Percentiles rank a stretch among this genome's conserved stretches.
phyloP scores from a whole-genome alignment of 2,888 invertebrate species.

The Polydrusus cervinus region DNA sequence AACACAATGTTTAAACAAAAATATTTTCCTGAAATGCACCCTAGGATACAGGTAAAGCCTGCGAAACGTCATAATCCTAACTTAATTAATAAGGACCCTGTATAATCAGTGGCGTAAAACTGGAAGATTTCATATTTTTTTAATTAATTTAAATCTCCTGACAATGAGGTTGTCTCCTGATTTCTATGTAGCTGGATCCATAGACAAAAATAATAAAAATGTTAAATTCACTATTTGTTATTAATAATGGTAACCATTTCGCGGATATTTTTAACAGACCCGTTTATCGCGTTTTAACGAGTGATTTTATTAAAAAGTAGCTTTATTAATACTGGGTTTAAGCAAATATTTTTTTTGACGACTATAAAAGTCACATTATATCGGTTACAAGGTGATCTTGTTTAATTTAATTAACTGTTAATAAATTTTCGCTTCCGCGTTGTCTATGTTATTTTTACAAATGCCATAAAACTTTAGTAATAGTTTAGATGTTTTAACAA shows the following conservation, averaged over 20 bases:
- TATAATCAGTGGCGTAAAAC: too few species aligned
- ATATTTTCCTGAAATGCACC: too few species aligned
- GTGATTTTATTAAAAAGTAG: background rate
- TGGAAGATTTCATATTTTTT: too few species aligned
- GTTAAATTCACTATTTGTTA: background rate
- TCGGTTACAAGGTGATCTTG: slow-evolving; percentile 16
- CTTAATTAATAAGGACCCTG: too few species aligned
- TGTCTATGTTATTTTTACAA: background rate
- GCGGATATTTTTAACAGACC: slow-evolving; percentile 1
- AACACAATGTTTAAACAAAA: too few species aligned
- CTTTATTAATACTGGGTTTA: background rate
- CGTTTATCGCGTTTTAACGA: slow-evolving; percentile 5
- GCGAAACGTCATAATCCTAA: too few species aligned
- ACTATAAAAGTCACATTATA: slow-evolving; percentile 2
- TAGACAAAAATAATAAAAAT: too few species aligned
- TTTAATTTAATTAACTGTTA: background rate
- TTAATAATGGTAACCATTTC: background rate
- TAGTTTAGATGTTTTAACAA: background rate
- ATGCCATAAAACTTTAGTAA: background rate
- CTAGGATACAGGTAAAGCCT: too few species aligned
- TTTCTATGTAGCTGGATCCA: too few species aligned
- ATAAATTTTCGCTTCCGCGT: slow-evolving; percentile 7
- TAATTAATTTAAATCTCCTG: too few species aligned
- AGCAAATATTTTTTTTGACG: background rate
- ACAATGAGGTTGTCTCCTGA: too few species aligned